Evolutionary conservation across 2,797 vertebrate species (phyloP).

Genomic region (Sebastes dallii): DNA sequence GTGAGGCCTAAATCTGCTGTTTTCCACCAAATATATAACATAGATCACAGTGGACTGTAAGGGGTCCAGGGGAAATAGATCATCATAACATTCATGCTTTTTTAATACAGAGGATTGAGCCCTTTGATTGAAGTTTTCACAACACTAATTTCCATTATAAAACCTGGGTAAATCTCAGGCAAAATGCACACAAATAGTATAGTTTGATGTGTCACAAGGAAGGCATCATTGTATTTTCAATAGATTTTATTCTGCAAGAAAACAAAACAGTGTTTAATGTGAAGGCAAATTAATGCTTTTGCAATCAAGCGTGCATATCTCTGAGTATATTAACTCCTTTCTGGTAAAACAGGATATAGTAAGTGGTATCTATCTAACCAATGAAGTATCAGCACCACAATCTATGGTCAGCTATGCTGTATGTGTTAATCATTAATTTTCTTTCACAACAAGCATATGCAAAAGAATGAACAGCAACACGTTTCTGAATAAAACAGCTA

Average conservation of each 20-base stretch:
- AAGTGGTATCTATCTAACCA: background rate
- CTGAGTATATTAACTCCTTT: background rate
- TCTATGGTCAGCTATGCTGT: background rate
- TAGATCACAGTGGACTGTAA: background rate
- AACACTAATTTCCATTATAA: background rate
- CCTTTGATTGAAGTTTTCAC: background rate
- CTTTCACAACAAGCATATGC: background rate
- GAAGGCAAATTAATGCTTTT: background rate
- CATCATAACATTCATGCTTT: background rate
- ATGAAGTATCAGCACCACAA: background rate
- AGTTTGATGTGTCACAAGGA: background rate
- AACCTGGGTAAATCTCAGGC: background rate
- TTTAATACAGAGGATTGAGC: background rate
- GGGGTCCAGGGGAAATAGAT: background rate
- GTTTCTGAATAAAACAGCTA: background rate
- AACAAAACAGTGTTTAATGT: background rate
- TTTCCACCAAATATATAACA: background rate
- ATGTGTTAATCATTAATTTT: slow-evolving; percentile 33
- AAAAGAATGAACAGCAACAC: background rate
- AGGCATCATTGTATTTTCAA: background rate
- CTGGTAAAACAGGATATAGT: background rate
- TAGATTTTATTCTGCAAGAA: background rate
- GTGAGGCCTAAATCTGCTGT: background rate
- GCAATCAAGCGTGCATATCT: background rate
- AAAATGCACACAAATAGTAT: background rate